Evolutionary conservation across 2,797 vertebrate genomes (phyloP), one percentile per base, ranked within the genome.

Genomic region (Betta splendens): DNA sequence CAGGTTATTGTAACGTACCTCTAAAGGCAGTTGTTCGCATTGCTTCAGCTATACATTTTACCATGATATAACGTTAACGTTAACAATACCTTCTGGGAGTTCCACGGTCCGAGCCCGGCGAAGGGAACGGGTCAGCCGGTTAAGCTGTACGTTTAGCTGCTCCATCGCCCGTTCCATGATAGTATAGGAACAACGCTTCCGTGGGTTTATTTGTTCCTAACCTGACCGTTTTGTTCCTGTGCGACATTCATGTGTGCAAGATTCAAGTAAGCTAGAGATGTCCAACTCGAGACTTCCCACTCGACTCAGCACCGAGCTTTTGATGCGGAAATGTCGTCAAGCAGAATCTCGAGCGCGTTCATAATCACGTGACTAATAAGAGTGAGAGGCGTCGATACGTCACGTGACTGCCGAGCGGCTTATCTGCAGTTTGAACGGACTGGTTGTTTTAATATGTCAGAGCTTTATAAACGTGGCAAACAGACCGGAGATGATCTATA

Each of bases 121-220:
- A 38, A 99, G 89, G 20, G 97, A 98, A 54, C 97, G 93, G 56
- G 95, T 99, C 75, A 99, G 90, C 37, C 97, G 93, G 71, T 87
- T 98, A 38, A 99, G 95, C 81, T 93, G 92, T 54, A 92, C 91
- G 65, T 93, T 94, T 1, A 94, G 85, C 85, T 98, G 96, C 90
- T 98, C 97, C 96, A 99, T 99, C 85, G 97, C 97, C 89, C 96
- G 94, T 93, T 98, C 97, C 97, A 99, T 99, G 88, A 93, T 98
- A 23, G 37, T 35, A 16, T 28, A 54, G 17, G n/a, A 62, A 50
- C 36, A 11, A 20, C 60, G 69, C 72, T 70, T 70, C 63, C 20
- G 43, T 17, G 17, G 17, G 17, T 55, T 64, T 76, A 77, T 16
- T 35, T 7, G 12, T 13, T 61, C 51, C 39, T 57, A 3, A 5